Base-by-base conservation (phyloP, 2,888 invertebrate genomes). In the Melanophora roralis region DNA sequence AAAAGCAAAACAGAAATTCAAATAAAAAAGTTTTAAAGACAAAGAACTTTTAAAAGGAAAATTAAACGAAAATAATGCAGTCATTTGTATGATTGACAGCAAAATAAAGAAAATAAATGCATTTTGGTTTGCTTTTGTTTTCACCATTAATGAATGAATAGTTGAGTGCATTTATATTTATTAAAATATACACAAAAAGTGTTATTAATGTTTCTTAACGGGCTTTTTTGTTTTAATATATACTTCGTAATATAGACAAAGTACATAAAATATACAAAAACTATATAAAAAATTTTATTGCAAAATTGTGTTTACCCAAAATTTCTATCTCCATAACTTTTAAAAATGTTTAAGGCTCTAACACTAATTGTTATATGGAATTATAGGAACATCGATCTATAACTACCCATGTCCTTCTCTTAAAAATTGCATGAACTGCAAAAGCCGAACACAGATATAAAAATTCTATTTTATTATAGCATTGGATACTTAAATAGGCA, bases 31-130 rank as follows among this genome's bases (percentile, higher is more conserved):
- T 14, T 71, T 23, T 23, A 62, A 64, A 32, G 4, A 16, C 27
- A 55, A 71, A 64, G 57, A 51, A 14, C 0, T 19, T 34, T 14
- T 76, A 7, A 67, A 68, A 45, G 23, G 32, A 69, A 76, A 69
- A 71, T 69, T 38, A 14, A 36, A 67, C 45, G 34, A 72, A 45
- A 73, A 73, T 62, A 67, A 73, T 78, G 72, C 45, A 73, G 53
- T 72, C 72, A 60, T 78, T 72, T 72, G 19, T 49, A 47, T 57
- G 60, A 73, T 78, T 73, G 68, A 65, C 34, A 65, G 60, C 53
- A 60, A 67, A 3, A 27, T 5, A 27, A 27, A 27, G 4, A 27
- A 45, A 32, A 62, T n/a, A 40, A 72, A 78, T 72, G 51, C 78
- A 78, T 78, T 78, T 62, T 59, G 32, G 16, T 71, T 40, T 6